A percentile compares a stretch with the other conserved stretches of the same genome.
Evolutionary conservation across 2,113 vertebrate genomes (phyloP).

Genomic region (Mus spicilegus): DNA sequence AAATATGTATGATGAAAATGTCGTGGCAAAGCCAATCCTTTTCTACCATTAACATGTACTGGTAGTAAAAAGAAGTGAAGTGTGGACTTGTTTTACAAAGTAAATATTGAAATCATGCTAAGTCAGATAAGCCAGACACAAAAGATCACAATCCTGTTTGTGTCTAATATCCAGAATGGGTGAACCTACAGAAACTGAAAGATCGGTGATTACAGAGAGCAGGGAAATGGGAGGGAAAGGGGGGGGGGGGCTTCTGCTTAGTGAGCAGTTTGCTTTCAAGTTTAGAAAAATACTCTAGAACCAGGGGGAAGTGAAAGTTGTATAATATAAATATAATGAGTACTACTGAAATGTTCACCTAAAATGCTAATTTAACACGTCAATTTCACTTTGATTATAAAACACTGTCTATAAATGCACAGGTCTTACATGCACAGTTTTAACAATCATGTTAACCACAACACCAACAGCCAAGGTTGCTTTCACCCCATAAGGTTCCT

Average conservation of each 20-base stretch:
- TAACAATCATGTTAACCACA: not conserved
- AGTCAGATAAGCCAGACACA: not conserved
- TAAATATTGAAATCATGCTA: not conserved
- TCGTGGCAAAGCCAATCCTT: not conserved
- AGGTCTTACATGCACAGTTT: constrained; percentile 6
- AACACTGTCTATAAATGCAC: not conserved
- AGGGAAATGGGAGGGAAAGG: too few species aligned
- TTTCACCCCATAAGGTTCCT: not conserved
- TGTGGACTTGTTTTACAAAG: not conserved
- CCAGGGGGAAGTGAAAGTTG: not conserved
- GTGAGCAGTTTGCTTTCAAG: not conserved
- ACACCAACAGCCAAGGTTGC: not conserved
- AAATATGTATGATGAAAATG: not conserved
- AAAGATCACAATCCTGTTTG: not conserved
- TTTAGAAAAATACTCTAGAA: not conserved
- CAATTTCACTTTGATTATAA: not conserved
- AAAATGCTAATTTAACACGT: not conserved
- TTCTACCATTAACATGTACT: not conserved
- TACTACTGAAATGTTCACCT: not conserved
- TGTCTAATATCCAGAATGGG: not conserved
- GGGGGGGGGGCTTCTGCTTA: not conserved
- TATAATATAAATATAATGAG: not conserved
- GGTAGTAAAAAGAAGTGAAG: not conserved
- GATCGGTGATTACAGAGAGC: not conserved
- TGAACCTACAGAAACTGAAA: not conserved